A percentile compares a stretch with the other conserved stretches of the same genome.
Evolutionary conservation across 2,888 invertebrate genomes (phyloP).

Genomic region (Eudasyphora cyanicolor): DNA sequence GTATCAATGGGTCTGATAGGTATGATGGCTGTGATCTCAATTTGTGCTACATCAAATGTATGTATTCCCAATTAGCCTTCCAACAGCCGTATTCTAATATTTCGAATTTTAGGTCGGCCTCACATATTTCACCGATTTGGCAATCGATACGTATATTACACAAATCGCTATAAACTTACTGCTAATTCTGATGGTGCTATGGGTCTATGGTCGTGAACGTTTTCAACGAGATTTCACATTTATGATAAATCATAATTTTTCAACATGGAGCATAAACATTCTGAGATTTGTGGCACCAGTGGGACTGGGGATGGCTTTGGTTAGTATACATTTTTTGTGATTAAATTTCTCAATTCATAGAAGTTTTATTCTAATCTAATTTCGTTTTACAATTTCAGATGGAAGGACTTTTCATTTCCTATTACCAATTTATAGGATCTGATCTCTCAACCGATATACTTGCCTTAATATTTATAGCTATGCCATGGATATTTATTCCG

Average conservation of each 20-base stretch:
- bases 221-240: constrained; percentile 86
- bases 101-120: constrained; percentile 70
- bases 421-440: constrained; percentile 51
- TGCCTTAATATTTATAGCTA: constrained; percentile 66
- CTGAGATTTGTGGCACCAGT: constrained; percentile 76
- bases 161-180: constrained; percentile 80
- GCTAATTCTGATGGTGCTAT: constrained; percentile 90
- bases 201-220: constrained; percentile 88
- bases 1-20: constrained; percentile 68
- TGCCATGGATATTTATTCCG: constrained; percentile 74
- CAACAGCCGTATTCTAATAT: not conserved
- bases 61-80: constrained; percentile 59
- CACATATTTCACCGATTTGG: constrained; percentile 66
- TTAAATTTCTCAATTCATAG: too few relatives aligned
- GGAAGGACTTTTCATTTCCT: not conserved
- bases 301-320: constrained; percentile 69
- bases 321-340: constrained; percentile 55
- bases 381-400: not conserved
- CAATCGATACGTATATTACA: constrained; percentile 67
- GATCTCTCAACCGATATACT: constrained; percentile 45
- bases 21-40: constrained; percentile 67
- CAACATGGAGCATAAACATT: constrained; percentile 78
- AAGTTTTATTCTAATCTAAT: not conserved
- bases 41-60: constrained; percentile 74
- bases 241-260: constrained; percentile 86